These are phyloP conservation scores for Contarinia nasturtii DNA, from an alignment of 1,140 invertebrate genomes.

Conservation along the genomic window DNA sequence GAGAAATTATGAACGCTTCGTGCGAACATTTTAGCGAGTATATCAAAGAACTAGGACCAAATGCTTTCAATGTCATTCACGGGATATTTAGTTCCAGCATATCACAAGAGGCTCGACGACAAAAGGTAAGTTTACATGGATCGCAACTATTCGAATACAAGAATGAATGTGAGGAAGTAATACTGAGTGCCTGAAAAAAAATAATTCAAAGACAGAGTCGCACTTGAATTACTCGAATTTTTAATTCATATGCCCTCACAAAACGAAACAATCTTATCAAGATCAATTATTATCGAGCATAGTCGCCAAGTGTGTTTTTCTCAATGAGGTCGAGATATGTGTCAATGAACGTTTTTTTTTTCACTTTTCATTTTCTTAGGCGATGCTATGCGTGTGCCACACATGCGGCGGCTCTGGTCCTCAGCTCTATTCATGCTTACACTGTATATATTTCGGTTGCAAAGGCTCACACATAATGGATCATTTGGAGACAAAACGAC, in stretches of 20 bases:
- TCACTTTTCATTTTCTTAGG: conserved; percentile 3
- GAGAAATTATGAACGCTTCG: not conserved
- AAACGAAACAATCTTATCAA: no score
- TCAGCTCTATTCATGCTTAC: conserved; percentile 70
- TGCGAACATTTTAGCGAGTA: conserved; percentile 22
- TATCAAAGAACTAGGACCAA: conserved; percentile 28
- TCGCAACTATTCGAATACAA: no score
- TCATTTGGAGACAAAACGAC: conserved; percentile 61
- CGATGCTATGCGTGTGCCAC: conserved; percentile 16
- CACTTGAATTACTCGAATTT: not conserved
- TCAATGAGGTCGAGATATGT: no score
- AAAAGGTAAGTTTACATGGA: conserved; percentile 48
- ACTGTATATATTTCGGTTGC: conserved; percentile 85
- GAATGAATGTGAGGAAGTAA: not conserved
- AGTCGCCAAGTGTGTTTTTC: no score
- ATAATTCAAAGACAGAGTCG: not conserved
- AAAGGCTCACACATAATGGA: conserved; percentile 67
- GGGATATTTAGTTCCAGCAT: conserved; percentile 54
- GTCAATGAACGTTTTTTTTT: no score
- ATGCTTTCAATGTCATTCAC: conserved; percentile 43
- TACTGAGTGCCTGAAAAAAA: not conserved
- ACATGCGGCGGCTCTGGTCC: conserved; percentile 53
- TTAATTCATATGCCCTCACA: no score
- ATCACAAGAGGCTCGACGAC: conserved; percentile 42
- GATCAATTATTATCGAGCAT: no score